A percentile compares a stretch with the other conserved stretches of the same genome.
Conservation (phyloP, 2,797 vertebrate genomes). For the Remorina albescens region DNA sequence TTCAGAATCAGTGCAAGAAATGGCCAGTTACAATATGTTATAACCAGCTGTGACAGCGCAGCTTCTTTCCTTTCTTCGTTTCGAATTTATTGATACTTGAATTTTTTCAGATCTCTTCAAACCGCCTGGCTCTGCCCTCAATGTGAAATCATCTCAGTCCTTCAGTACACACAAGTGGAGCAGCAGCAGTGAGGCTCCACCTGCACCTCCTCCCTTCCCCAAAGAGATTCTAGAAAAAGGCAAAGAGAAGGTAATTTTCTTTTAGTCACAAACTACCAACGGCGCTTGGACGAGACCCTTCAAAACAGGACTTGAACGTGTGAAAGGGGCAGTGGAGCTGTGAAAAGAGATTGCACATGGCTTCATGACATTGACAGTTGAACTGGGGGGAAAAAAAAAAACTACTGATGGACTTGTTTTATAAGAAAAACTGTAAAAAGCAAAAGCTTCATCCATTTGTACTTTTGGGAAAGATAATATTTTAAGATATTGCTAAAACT, state of each 20-base stretch:
- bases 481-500: conserved; percentile 24
- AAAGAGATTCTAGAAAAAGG: conserved; percentile 66
- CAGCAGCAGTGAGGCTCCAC: conserved; percentile 49
- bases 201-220: conserved; percentile 70
- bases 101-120: conserved; percentile 75
- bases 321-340: background rate
- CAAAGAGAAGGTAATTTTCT: conserved; percentile 89
- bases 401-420: conserved; percentile 22
- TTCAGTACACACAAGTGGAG: conserved; percentile 43
- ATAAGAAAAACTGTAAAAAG: conserved; percentile 9
- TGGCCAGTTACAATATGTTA: too few species aligned
- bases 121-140: conserved; percentile 57
- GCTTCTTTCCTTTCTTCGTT: too few species aligned
- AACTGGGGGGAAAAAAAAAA: conserved; percentile 6
- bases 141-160: conserved; percentile 67
- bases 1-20: too few species aligned
- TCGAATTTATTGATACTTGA: background rate
- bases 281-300: conserved; percentile 2
- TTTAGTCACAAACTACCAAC: conserved; percentile 69
- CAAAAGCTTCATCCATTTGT: conserved; percentile 1
- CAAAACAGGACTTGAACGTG: background rate
- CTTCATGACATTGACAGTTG: conserved; percentile 7
- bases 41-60: too few species aligned
- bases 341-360: conserved; percentile 10
- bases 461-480: conserved; percentile 30